A percentile compares a stretch with the other conserved stretches of the same genome.
These are phyloP conservation scores for Catotricha subobsoleta DNA, from an alignment of 2,888 invertebrate genomes.

Conservation along the genomic window DNA sequence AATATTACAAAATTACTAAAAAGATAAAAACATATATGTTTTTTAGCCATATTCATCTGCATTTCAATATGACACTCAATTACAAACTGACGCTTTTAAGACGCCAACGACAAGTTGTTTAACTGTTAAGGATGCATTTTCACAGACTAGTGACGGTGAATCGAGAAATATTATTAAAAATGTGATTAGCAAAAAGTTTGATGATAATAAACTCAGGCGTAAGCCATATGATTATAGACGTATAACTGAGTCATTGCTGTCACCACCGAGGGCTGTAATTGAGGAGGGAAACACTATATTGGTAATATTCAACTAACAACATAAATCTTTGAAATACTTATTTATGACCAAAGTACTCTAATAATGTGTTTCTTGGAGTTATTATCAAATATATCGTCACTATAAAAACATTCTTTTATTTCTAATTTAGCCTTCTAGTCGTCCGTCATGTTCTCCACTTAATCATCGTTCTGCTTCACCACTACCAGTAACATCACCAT, in stretches of 20 bases:
- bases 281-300: slow-evolving; percentile 27
- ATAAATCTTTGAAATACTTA: too few species aligned
- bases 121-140: slow-evolving; percentile 25
- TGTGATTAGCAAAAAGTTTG: background rate
- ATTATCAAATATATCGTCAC: too few species aligned
- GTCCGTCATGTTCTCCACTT: background rate
- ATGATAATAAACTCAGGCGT: slow-evolving; percentile 14
- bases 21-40: background rate
- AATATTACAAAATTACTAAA: background rate
- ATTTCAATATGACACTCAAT: too few species aligned
- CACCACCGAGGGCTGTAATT: slow-evolving; percentile 12
- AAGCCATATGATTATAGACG: slow-evolving; percentile 20
- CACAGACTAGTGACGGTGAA: slow-evolving; percentile 27
- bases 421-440: slow-evolving; percentile 7
- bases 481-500: slow-evolving; percentile 15
- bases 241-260: slow-evolving; percentile 16
- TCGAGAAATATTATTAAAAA: slow-evolving; percentile 11
- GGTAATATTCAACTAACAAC: too few species aligned
- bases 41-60: background rate
- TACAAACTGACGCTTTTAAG: too few species aligned
- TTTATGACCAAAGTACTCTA: too few species aligned
- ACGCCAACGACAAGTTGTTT: too few species aligned
- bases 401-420: background rate
- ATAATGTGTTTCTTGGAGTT: too few species aligned
- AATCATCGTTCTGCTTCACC: slow-evolving; percentile 7